phyloP scores from a whole-genome alignment of 2,888 invertebrate genomes.

The Ceriagrion tenellum region DNA sequence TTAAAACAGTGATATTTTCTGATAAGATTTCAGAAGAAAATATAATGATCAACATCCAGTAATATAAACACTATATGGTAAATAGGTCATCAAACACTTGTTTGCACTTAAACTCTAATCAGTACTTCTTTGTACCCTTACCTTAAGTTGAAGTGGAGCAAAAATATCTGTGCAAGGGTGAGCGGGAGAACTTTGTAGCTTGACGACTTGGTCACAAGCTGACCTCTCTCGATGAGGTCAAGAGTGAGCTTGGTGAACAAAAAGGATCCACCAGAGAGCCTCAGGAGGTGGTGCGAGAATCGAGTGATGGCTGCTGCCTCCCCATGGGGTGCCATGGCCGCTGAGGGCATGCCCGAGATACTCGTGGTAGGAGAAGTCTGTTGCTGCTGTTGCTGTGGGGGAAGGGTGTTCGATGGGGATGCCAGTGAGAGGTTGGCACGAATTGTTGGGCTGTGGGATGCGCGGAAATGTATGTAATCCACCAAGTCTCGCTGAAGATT shows the following conservation, averaged over 20 bases:
- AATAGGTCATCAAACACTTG: too few relatives aligned
- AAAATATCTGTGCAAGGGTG: slow-evolving; percentile 92
- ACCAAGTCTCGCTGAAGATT: slow-evolving; percentile 91
- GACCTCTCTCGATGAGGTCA: slow-evolving; percentile 94
- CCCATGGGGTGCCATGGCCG: slow-evolving; percentile 70
- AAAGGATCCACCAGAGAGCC: slow-evolving; percentile 92
- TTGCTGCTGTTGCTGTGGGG: slow-evolving; percentile 3
- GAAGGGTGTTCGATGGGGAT: slow-evolving; percentile 83
- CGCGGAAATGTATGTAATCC: slow-evolving; percentile 91
- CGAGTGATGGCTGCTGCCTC: slow-evolving; percentile 78
- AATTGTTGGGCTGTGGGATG: slow-evolving; percentile 89
- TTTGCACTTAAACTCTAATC: too few relatives aligned
- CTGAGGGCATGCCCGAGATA: slow-evolving; percentile 41
- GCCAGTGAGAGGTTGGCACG: slow-evolving; percentile 86
- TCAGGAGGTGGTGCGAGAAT: slow-evolving; percentile 91
- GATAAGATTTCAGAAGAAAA: too few relatives aligned
- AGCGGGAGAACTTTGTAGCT: slow-evolving; percentile 95
- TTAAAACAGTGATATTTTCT: too few relatives aligned
- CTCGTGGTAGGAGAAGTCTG: background rate
- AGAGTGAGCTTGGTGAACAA: slow-evolving; percentile 94
- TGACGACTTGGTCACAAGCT: slow-evolving; percentile 94
- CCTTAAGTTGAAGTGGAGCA: slow-evolving; percentile 92
- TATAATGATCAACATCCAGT: too few relatives aligned
- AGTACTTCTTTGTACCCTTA: too few relatives aligned
- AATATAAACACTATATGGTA: too few relatives aligned